Evolutionary conservation across 2,888 invertebrate genomes (phyloP).

Genomic region (Chloroclystis v-ata): DNA sequence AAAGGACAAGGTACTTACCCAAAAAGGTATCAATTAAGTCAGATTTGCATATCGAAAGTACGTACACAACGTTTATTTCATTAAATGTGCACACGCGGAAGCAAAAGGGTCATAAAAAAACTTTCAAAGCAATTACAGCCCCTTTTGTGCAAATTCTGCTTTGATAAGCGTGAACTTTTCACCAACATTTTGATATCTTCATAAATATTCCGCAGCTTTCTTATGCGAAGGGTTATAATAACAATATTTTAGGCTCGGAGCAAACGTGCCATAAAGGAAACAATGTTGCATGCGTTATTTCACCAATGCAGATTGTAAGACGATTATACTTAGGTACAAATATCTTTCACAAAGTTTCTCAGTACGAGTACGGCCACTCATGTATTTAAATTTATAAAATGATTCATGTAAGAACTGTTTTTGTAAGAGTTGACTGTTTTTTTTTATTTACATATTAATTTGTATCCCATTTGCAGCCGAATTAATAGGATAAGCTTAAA

Average conservation of each 20-base stretch:
- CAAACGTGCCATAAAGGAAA: neutral
- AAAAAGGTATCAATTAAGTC: constrained; percentile 36
- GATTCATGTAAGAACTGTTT: too few relatives aligned
- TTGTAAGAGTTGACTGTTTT: too few relatives aligned
- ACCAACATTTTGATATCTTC: constrained; percentile 50
- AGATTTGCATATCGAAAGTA: constrained; percentile 52
- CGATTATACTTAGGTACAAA: too few relatives aligned
- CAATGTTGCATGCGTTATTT: too few relatives aligned
- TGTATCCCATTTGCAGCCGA: too few relatives aligned
- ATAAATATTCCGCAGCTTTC: constrained; percentile 68
- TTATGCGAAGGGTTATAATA: constrained; percentile 50
- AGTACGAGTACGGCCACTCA: too few relatives aligned
- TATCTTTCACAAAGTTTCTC: too few relatives aligned
- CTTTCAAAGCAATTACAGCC: constrained; percentile 59
- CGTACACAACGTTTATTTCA: constrained; percentile 42
- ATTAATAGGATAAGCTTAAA: too few relatives aligned
- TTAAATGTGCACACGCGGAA: constrained; percentile 40
- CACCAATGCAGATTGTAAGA: too few relatives aligned
- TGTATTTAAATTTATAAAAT: too few relatives aligned
- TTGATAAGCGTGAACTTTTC: constrained; percentile 46
- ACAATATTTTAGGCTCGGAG: too few relatives aligned
- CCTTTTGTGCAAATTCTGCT: constrained; percentile 48
- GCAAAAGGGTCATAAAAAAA: constrained; percentile 47
- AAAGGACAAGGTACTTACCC: constrained; percentile 28
- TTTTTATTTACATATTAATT: too few relatives aligned